Base-by-base conservation (phyloP, 2,797 vertebrate genomes). In the Silurus lanzhouensis region DNA sequence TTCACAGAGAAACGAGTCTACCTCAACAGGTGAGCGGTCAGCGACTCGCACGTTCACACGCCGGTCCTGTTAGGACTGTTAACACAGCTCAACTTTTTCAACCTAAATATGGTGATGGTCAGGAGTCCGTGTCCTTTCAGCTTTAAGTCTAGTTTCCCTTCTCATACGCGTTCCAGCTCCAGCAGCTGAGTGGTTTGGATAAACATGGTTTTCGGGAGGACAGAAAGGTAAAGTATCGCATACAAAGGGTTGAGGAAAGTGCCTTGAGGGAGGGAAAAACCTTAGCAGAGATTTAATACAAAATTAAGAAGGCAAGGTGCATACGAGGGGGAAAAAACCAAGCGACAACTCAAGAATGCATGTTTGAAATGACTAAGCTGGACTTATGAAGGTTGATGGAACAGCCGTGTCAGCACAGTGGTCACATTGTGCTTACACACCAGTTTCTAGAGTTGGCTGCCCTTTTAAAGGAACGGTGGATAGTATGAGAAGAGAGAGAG, bases 1-100 rank as follows among this genome's bases (percentile, higher is more conserved):
- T 95, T 96, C 83, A 97, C 96, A 0, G 96, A 97, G 89, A 97
- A 97, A 90, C 93, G 96, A 0, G 95, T 97, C 63, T 96, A 97
- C 94, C 95, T 97, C 87, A 97, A 95, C 94, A 96, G 96, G 96
- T 94, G 93, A 89, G 85, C 5, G 2, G 3, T 27, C 17, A 6
- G 2, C 17, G 17, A 57, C 68, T 71, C 67, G 52, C 31, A 76
- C 1, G 38, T 22, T 27, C 70, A 52, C 63, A n/a, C 22, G 7
- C 63, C 55, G n/a, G 48, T 52, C 7, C 48, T 6, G 9, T 52
- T 52, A 52, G 48, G 9, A 52, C 48, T 52, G 9, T 52, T 52
- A 7, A 52, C 48, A 7, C 48, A 52, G 48, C 48, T 52, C 48
- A 52, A 52, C 48, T 76, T 6, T 52, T 13, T 27, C 70, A 38